Base-by-base conservation (phyloP, 2,113 vertebrate genomes). In the Reinhardtius hippoglossoides region DNA sequence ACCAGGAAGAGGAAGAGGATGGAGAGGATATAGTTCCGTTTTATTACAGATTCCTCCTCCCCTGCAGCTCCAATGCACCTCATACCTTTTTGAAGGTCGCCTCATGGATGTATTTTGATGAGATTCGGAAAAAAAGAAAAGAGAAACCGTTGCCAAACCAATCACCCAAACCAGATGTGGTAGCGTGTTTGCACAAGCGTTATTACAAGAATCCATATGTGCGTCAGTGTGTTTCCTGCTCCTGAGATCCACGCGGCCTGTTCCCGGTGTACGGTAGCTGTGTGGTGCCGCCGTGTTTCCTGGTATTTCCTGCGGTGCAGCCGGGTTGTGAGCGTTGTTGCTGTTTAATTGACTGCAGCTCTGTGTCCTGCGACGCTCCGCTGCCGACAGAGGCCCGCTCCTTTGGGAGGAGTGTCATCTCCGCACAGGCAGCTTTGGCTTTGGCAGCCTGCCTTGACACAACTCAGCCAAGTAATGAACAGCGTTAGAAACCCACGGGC, bases 291-390 rank as follows among this genome's bases (percentile, higher is more conserved):
- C 56, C 68, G 55, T 64, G 69, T 81, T 78, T 61, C 77, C 74
- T 35, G 6, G 50, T 52, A 20, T 66, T 81, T 78, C 77, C 77
- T 76, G 75, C 67, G 70, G 71, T 70, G 68, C 61, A 64, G 67
- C 66, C 83, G 64, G 64, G 77, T 77, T 88, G 76, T 88, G 84
- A 84, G 67, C 71, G 18, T 55, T 67, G 78, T 72, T 87, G 68
- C 70, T 80, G 54, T 87, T 62, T 89, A 91, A 92, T 88, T 90
- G 87, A 91, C 88, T 87, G 74, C 78, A 20, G 71, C 73, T 89
- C 68, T 79, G 63, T 84, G 87, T 88, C 18, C 76, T 86, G 81
- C 78, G 65, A 76, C 80, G 75, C 76, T 89, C 69, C 64, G 76
- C 80, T 87, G 58, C 85, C 81, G 82, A 78, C 82, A 85, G 67